phyloP scores from a whole-genome alignment of 2,797 vertebrate species.

The Salmo trutta region DNA sequence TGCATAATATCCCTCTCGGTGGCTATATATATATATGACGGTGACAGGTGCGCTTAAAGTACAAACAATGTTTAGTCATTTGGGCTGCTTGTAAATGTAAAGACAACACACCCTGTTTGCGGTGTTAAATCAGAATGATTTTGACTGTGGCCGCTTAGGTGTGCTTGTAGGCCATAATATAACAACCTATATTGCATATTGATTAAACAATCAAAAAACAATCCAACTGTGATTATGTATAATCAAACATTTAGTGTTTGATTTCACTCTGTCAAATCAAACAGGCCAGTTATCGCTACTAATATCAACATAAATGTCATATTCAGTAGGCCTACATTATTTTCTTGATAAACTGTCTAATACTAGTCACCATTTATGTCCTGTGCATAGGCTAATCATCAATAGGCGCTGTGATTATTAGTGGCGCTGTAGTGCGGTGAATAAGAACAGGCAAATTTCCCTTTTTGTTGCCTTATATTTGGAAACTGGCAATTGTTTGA shows the following conservation, averaged over 20 bases:
- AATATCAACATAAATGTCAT: neutral
- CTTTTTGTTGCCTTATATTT: neutral
- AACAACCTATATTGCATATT: neutral
- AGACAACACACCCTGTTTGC: neutral
- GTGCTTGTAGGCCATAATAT: neutral
- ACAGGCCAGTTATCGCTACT: neutral
- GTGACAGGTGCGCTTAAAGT: neutral
- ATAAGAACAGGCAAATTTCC: neutral
- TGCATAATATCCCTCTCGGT: conserved; percentile 1
- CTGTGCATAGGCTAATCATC: neutral
- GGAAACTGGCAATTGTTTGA: neutral
- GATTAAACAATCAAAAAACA: no score
- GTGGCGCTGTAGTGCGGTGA: neutral
- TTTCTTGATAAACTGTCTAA: neutral
- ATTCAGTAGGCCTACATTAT: neutral
- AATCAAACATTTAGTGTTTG: neutral
- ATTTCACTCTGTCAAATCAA: neutral
- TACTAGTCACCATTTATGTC: neutral
- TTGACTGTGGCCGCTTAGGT: no score
- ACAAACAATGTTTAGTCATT: neutral
- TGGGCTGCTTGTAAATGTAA: neutral
- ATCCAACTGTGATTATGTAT: neutral
- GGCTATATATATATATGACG: neutral
- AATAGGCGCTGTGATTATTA: neutral
- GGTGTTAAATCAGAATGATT: no score